phyloP scores from a whole-genome alignment of 2,113 vertebrate genomes.

The Casuarius casuarius region DNA sequence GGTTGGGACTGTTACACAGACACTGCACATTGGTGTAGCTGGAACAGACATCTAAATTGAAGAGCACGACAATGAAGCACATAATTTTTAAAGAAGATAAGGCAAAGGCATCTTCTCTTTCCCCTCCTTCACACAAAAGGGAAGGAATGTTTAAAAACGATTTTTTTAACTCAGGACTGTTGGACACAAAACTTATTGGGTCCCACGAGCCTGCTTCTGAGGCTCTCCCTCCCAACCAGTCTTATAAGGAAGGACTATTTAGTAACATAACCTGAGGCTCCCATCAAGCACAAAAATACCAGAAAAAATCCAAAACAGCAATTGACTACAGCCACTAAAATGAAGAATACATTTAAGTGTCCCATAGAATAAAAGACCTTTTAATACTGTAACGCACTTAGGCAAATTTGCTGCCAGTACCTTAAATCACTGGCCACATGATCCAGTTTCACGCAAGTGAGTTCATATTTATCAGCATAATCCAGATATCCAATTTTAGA shows the following conservation, averaged over 20 bases:
- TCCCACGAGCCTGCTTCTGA: not conserved
- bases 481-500: rapidly evolving
- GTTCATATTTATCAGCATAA: not conserved
- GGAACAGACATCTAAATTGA: not conserved
- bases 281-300: not conserved
- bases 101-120: not conserved
- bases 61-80: not conserved
- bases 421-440: not conserved
- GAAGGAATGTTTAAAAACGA: not conserved
- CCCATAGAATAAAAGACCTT: not conserved
- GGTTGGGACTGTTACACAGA: not conserved
- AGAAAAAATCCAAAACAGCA: not conserved
- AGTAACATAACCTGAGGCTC: not conserved
- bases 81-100: not conserved
- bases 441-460: not conserved
- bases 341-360: not conserved
- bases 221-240: not conserved
- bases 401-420: not conserved
- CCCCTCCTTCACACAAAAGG: not conserved
- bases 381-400: not conserved
- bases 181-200: not conserved
- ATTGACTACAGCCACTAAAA: not conserved
- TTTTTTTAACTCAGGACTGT: not conserved
- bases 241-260: not conserved
- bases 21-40: not conserved